Evolutionary conservation across 2,888 invertebrate species (phyloP), one percentile per base, ranked within the genome.

Genomic region (Osmoderma eremita): DNA sequence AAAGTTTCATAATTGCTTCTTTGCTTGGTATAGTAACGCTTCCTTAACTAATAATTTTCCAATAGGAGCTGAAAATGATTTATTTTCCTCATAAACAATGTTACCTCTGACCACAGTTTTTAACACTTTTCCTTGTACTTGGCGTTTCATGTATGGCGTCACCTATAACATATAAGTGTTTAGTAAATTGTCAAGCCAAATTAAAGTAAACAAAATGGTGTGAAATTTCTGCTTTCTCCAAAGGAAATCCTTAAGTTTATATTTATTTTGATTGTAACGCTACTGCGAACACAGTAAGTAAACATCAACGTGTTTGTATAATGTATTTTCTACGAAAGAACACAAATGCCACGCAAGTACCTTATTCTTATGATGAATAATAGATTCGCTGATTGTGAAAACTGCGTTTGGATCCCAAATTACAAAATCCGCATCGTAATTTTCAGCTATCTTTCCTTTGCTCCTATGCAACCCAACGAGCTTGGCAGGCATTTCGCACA

Each of bases 401-500:
- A 83, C 82, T 50, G 84, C 85, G 2, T 90, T 86, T 0, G 91
- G 89, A 78, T 90, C 86, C 84, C 91, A 91, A 70, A 90, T 85
- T 58, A 91, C 88, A 50, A 92, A 85, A 77, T 92, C 92, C 0
- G 91, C 92, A 75, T 92, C 91, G 61, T 85, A 85, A 3, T 90
- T 90, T 3, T 83, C 82, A 51, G 83, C 82, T 24, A 92, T 80
- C 66, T 85, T 83, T 0, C 91, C 90, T 78, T 92, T 92, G 1
- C 82, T 79, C 13, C 83, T 75, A 64, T 87, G 83, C 17, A 91
- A 79, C 0, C 88, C 87, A 70, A 88, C 88, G 1, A 91, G 79
- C 68, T 83, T 80, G 0, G 91, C 89, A 0, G 91, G 89, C 18
- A 84, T 86, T 13, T 81, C 77, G 67, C 88, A 88, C 80, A 91